Evolutionary conservation across 2,888 invertebrate genomes (phyloP).

Genomic region (Apoda limacodes): DNA sequence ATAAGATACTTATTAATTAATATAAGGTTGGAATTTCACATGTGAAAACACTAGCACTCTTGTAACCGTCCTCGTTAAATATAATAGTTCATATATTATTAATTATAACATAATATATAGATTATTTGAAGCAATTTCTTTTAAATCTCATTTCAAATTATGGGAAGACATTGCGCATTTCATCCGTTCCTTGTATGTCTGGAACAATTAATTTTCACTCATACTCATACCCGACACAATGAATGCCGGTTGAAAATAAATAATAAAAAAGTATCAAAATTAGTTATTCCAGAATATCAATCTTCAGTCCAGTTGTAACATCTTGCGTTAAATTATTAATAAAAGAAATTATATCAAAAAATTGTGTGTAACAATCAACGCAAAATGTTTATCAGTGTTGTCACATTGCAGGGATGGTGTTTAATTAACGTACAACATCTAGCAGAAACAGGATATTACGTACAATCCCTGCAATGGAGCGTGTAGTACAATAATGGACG

Average conservation of each 20-base stretch:
- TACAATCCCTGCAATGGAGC: conserved; percentile 21
- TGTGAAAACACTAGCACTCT: conserved; percentile 71
- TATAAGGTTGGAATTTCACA: conserved; percentile 64
- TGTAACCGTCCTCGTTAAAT: conserved; percentile 58
- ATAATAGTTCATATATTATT: conserved; percentile 48
- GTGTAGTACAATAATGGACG: conserved; percentile 21
- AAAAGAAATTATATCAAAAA: conserved; percentile 13
- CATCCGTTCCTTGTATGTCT: conserved; percentile 66
- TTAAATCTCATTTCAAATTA: conserved; percentile 55
- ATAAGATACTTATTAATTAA: conserved; percentile 50
- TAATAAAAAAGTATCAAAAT: conserved; percentile 28
- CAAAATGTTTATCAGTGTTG: conserved; percentile 31
- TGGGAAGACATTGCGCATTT: conserved; percentile 72
- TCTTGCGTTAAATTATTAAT: conserved; percentile 32
- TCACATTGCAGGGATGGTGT: too few species aligned
- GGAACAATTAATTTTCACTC: conserved; percentile 44
- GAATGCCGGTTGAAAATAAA: background rate
- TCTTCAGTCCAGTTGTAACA: conserved; percentile 50
- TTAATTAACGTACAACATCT: too few species aligned
- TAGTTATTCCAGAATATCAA: conserved; percentile 49
- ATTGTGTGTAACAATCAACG: conserved; percentile 31
- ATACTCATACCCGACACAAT: conserved; percentile 1
- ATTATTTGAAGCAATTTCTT: conserved; percentile 54
- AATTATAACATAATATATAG: conserved; percentile 48
- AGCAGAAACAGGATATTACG: background rate